Evolutionary conservation across 2,113 vertebrate species (phyloP), one percentile per base, ranked within the genome.

Genomic region (Kryptolebias marmoratus): DNA sequence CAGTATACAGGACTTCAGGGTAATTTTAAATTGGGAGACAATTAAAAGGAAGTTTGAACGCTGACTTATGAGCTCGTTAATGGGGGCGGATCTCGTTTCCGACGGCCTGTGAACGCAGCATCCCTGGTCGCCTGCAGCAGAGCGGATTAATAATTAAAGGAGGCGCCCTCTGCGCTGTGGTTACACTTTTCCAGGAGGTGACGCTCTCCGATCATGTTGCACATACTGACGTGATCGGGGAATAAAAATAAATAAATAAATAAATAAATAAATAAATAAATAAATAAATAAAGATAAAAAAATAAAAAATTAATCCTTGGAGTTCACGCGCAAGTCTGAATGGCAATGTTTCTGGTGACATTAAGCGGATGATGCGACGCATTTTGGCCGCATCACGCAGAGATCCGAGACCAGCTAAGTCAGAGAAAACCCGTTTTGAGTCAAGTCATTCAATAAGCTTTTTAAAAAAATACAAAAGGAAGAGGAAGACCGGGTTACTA

Each of bases 401-500:
- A 9, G 7, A 9, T 49, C 32, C 30, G 16, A 13, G 30, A 42
- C 39, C 11, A 57, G 27, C 2, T 11, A 22, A 56, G 53, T 75
- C 9, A 47, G 13, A 86, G 30, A 42, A 49, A 57, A 49, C 1
- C 4, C 9, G 28, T 62, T 55, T 67, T n/a, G 65, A 44, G 48
- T 54, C 31, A 36, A 45, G 79, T 74, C 87, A 89, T 88, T 90
- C 80, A 88, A 61, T 59, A 54, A 68, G 30, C 50, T 77, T 48
- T 76, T 87, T 84, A 84, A 86, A 77, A 82, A 81, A 88, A 81
- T 79, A 90, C 50, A 69, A 87, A 87, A 93, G 91, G 93, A 95
- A 95, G 93, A 94, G 94, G 94, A 95, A 95, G 92, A 84, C 71
- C 60, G 58, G 57, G 75, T 78, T 85, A 81, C 71, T 66, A 81